phyloP scores from a whole-genome alignment of 2,888 invertebrate genomes.

The Hipparchia sbordonii region DNA sequence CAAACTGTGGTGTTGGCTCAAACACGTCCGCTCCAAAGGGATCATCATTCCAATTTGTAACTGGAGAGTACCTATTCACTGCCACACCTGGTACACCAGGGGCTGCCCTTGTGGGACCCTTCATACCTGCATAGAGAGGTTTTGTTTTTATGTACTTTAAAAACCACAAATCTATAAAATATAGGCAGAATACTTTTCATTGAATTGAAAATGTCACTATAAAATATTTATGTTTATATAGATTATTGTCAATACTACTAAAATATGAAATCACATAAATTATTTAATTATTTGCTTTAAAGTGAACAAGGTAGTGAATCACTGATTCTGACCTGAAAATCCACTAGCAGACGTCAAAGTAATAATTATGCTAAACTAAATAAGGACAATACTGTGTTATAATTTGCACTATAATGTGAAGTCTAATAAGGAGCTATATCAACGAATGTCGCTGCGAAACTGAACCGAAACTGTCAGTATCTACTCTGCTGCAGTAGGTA shows the following conservation, averaged over 20 bases:
- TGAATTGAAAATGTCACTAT: no score
- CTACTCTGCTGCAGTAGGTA: neutral
- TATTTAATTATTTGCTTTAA: neutral
- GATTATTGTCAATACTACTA: neutral
- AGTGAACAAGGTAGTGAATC: neutral
- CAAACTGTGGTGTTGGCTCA: slow-evolving; percentile 67
- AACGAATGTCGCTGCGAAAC: slow-evolving; percentile 25
- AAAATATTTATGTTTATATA: neutral
- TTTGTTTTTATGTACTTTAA: neutral
- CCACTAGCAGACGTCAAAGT: neutral
- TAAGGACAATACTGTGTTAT: neutral
- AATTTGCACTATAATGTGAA: slow-evolving; percentile 17
- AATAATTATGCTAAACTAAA: neutral
- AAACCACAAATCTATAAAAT: neutral
- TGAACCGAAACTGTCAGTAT: slow-evolving; percentile 16
- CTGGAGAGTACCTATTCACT: slow-evolving; percentile 77
- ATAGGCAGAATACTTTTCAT: no score
- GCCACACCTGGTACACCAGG: slow-evolving; percentile 75
- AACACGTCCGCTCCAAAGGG: slow-evolving; percentile 78
- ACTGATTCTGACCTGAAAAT: slow-evolving; percentile 14
- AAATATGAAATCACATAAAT: neutral
- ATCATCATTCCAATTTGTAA: slow-evolving; percentile 81
- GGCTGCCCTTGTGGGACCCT: slow-evolving; percentile 83
- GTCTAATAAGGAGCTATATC: slow-evolving; percentile 21
- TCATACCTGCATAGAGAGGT: slow-evolving; percentile 75